These are phyloP conservation scores for Calonectris borealis DNA, from an alignment of 2,113 vertebrate species.

Conservation along the genomic window DNA sequence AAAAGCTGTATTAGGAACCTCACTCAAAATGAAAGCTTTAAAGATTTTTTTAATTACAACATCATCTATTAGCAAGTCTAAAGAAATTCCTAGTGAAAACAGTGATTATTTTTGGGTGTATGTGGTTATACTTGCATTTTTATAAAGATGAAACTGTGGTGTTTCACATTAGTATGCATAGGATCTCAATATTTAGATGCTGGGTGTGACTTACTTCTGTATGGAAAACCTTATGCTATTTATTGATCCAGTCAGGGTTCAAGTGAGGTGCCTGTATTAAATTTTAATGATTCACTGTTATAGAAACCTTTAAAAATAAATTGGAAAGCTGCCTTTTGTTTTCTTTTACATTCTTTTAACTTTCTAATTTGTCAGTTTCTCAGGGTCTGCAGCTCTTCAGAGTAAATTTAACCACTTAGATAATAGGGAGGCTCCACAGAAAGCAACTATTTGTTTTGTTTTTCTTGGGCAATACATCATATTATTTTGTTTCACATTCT, in stretches of 20 bases:
- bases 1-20: not conserved
- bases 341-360: not conserved
- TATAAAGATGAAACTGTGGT: not conserved
- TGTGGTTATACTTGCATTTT: not conserved
- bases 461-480: not conserved
- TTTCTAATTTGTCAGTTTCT: not conserved
- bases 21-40: not conserved
- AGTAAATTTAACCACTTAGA: not conserved
- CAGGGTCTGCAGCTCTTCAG: not conserved
- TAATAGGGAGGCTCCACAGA: not conserved
- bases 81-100: not conserved
- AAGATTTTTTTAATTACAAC: not conserved
- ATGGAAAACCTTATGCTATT: not conserved
- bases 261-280: not conserved
- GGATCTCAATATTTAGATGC: not conserved
- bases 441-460: not conserved
- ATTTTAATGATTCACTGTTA: not conserved
- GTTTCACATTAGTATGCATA: not conserved
- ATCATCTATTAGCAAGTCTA: not conserved
- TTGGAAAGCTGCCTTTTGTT: not conserved
- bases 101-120: not conserved
- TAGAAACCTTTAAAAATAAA: not conserved
- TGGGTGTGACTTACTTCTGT: not conserved
- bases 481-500: not conserved
- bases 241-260: not conserved